Conservation (phyloP, 1,140 invertebrate species). For the Hycleus phaleratus region DNA sequence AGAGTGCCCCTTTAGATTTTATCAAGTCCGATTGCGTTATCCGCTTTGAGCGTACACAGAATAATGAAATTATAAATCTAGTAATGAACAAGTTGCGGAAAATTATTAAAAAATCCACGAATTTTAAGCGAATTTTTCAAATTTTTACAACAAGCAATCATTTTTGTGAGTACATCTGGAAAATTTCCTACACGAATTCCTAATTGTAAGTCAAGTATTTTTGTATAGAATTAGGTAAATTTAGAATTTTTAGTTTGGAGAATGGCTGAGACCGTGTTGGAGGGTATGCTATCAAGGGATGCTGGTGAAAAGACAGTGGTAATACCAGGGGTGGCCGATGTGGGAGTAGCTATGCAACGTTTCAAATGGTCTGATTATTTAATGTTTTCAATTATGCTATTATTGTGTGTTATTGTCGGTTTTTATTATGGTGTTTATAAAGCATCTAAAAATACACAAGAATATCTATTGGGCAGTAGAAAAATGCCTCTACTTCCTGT, state of each 20-base stretch:
- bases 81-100: no score
- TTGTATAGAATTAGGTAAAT: no score
- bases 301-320: constrained; percentile 24
- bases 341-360: constrained; percentile 52
- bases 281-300: constrained; percentile 21
- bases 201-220: no score
- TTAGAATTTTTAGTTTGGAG: background rate
- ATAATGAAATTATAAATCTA: no score
- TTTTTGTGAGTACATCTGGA: no score
- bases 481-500: constrained; percentile 75
- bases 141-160: no score
- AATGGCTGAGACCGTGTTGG: constrained; percentile 25
- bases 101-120: no score
- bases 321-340: constrained; percentile 46
- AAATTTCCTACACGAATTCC: no score
- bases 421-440: constrained; percentile 71
- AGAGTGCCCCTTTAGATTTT: no score
- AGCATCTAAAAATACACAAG: constrained; percentile 57
- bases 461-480: constrained; percentile 77
- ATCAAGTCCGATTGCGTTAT: no score
- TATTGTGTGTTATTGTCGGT: constrained; percentile 64
- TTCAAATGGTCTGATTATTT: constrained; percentile 62
- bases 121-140: no score
- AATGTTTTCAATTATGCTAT: constrained; percentile 64
- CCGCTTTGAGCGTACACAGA: no score